A percentile compares a stretch with the other conserved stretches of the same genome.
Conservation (phyloP, 2,113 vertebrate species). For the Callaeas wilsoni region DNA sequence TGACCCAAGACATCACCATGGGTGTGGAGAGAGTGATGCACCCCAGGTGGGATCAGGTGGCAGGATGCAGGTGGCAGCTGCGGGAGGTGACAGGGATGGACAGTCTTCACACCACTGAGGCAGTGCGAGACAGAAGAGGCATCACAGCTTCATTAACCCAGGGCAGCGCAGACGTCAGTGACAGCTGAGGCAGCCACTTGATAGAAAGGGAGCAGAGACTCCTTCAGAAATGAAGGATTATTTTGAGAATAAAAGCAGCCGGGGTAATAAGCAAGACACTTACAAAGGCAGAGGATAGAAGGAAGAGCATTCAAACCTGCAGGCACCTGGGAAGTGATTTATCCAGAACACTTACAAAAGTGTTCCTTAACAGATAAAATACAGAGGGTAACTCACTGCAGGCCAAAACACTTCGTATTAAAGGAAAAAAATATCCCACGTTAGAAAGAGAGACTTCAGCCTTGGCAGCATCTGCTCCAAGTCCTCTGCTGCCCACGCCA, state of each 20-base stretch:
- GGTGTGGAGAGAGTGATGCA: not conserved
- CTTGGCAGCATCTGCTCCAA: not conserved
- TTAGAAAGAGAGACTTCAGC: not conserved
- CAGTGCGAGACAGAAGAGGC: not conserved
- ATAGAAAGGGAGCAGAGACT: not conserved
- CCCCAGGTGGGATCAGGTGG: not conserved
- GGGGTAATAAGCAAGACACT: not conserved
- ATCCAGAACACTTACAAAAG: not conserved
- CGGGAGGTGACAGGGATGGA: not conserved
- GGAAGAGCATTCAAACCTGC: not conserved
- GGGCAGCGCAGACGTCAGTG: not conserved
- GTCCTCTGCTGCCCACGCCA: not conserved
- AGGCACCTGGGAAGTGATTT: not conserved
- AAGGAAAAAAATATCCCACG: not conserved
- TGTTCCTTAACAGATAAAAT: not conserved
- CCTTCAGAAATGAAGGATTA: not conserved
- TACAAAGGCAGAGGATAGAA: not conserved
- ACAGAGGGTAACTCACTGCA: not conserved
- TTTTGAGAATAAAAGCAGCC: not conserved
- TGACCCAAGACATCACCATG: rapidly evolving
- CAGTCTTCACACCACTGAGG: not conserved
- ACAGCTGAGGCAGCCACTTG: not conserved
- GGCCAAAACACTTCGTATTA: not conserved
- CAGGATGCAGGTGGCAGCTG: not conserved
- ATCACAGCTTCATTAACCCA: not conserved